A percentile compares a stretch with the other conserved stretches of the same genome.
phyloP scores from a whole-genome alignment of 2,888 invertebrate species.

The Megastigmus dorsalis region DNA sequence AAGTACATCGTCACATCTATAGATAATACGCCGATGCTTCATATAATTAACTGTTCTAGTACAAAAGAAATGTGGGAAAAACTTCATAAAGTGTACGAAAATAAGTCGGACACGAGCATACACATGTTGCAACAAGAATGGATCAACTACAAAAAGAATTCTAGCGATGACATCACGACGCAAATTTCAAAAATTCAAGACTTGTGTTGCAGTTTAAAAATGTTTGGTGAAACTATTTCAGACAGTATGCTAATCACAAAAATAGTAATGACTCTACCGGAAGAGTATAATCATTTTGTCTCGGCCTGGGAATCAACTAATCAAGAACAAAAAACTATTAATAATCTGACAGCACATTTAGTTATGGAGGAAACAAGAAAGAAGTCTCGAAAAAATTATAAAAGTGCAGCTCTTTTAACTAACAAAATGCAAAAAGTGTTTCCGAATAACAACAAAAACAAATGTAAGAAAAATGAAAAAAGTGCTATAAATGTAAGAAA shows the following conservation, averaged over 20 bases:
- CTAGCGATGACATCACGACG: slow-evolving; percentile 54
- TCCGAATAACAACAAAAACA: too few relatives aligned
- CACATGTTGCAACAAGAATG: slow-evolving; percentile 57
- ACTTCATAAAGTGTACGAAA: slow-evolving; percentile 60
- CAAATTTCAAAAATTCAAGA: slow-evolving; percentile 59
- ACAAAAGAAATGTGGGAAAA: slow-evolving; percentile 62
- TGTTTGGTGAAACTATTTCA: slow-evolving; percentile 50
- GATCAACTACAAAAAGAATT: slow-evolving; percentile 48
- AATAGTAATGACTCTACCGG: slow-evolving; percentile 56
- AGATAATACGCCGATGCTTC: slow-evolving; percentile 44
- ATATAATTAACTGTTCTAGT: slow-evolving; percentile 60
- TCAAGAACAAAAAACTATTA: slow-evolving; percentile 11
- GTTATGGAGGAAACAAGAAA: too few relatives aligned
- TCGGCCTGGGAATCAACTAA: slow-evolving; percentile 57
- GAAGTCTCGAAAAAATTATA: too few relatives aligned
- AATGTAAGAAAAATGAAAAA: too few relatives aligned
- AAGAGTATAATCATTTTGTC: slow-evolving; percentile 47
- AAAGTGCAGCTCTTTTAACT: too few relatives aligned
- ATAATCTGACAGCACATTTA: too few relatives aligned
- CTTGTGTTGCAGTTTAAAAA: slow-evolving; percentile 50
- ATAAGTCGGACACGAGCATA: slow-evolving; percentile 58
- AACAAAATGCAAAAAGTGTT: too few relatives aligned
- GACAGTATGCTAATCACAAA: slow-evolving; percentile 56
- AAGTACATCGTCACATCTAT: slow-evolving; percentile 45
- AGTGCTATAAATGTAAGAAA: not conserved